A percentile compares a stretch with the other conserved stretches of the same genome.
These are phyloP conservation scores for Melinaea menophilus DNA, from an alignment of 2,888 invertebrate species.

Conservation along the genomic window DNA sequence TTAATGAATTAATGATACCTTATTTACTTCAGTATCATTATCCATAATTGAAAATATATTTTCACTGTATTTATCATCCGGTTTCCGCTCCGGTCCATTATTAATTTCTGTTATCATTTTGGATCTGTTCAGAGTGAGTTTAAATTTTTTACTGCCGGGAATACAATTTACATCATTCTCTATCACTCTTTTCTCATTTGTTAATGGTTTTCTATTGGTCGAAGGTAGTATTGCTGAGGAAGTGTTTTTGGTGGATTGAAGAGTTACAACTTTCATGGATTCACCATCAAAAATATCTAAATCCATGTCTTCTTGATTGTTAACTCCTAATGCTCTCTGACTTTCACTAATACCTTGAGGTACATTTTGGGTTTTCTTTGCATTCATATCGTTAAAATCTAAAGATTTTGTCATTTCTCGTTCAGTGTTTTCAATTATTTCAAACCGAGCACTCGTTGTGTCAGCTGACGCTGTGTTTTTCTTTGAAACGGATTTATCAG, in stretches of 20 bases:
- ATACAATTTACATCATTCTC: constrained; percentile 41
- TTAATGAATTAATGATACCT: too few species aligned
- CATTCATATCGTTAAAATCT: constrained; percentile 40
- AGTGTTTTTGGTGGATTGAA: constrained; percentile 44
- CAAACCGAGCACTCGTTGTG: constrained; percentile 55
- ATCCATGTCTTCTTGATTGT: constrained; percentile 40
- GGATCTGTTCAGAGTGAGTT: constrained; percentile 29
- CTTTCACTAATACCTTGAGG: constrained; percentile 10
- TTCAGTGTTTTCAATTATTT: constrained; percentile 67
- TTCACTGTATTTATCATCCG: constrained; percentile 55
- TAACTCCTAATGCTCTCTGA: constrained; percentile 14
- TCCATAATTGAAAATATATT: constrained; percentile 60
- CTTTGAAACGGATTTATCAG: constrained; percentile 32
- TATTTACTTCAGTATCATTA: constrained; percentile 34
- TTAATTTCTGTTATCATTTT: constrained; percentile 46
- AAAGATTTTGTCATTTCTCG: constrained; percentile 58
- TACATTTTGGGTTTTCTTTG: constrained; percentile 17
- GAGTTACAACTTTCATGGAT: constrained; percentile 49
- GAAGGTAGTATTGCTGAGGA: constrained; percentile 60
- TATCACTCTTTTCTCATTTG: constrained; percentile 49
- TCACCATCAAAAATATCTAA: constrained; percentile 61
- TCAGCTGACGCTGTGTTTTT: constrained; percentile 68
- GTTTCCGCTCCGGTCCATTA: constrained; percentile 30
- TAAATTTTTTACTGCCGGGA: constrained; percentile 51
- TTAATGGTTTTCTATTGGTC: constrained; percentile 42